Base-by-base conservation (phyloP, 2,888 invertebrate genomes). In the Cephonodes hylas region DNA sequence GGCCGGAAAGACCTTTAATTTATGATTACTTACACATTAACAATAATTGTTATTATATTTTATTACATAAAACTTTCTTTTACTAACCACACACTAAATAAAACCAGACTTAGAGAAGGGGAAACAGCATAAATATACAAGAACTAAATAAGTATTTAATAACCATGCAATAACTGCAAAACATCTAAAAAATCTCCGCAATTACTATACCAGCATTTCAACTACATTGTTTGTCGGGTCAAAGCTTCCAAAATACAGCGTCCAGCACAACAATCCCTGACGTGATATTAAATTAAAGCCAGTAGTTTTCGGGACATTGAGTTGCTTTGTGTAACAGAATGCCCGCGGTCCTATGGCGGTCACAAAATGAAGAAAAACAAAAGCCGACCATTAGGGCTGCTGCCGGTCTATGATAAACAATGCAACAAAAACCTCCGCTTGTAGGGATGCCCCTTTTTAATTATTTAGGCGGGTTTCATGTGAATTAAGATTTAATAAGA, bases 351-450 rank as follows among this genome's bases (percentile, higher is more conserved):
- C 69, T 67, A 63, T 67, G 71, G 75, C 75, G 78, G 80, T 72
- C 70, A 78, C 74, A 78, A 81, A 82, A 85, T 84, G 81, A 85
- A 83, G 85, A 83, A 86, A 85, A 87, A 87, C 87, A 88, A 88
- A 84, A 83, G 79, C 77, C 73, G 31, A 63, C 81, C 82, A 84
- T 86, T 85, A 86, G 80, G 80, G 81, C 67, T 83, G 79, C 70
- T 72, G 70, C 73, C 73, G 70, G 68, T 71, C 74, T 75, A 77
- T 77, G 80, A 81, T 80, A 82, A 86, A 84, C 80, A 84, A 79
- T 80, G 75, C 68, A 67, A 67, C 67, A 65, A 64, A 72, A 71
- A 69, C 63, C 57, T 63, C 59, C 61, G 66, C 63, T 18, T 64
- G 63, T 56, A 48, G 44, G 64, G 77, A 75, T 77, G 77, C 42